A percentile compares a stretch with the other conserved stretches of the same genome.
These are phyloP conservation scores for Paracanthobrama guichenoti DNA, from an alignment of 2,113 vertebrate genomes.

Conservation along the genomic window DNA sequence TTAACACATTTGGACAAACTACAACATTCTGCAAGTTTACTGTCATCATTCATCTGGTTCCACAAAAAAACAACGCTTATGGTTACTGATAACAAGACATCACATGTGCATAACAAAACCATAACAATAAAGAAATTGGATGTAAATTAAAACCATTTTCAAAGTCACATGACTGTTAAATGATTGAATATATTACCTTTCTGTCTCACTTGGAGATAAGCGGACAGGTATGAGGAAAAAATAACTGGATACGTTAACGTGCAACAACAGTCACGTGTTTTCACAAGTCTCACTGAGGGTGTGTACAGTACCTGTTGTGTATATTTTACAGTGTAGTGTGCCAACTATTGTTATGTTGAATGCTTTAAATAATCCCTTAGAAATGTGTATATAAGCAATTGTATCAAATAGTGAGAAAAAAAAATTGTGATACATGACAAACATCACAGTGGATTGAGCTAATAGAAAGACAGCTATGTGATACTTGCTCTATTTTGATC, in stretches of 20 bases:
- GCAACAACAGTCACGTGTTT: neutral
- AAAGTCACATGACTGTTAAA: neutral
- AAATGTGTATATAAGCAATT: neutral
- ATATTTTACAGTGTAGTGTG: neutral
- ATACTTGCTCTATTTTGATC: neutral
- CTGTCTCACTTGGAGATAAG: neutral
- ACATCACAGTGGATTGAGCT: neutral
- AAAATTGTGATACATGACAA: no score
- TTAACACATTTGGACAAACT: neutral
- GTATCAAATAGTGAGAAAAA: neutral
- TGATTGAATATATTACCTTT: neutral
- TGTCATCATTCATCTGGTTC: neutral
- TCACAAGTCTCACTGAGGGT: neutral
- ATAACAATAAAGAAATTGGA: neutral
- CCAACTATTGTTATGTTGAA: neutral
- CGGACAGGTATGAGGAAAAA: slow-evolving; percentile 9
- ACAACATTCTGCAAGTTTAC: neutral
- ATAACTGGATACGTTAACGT: neutral
- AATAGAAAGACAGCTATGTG: neutral
- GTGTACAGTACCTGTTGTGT: neutral
- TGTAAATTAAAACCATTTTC: neutral
- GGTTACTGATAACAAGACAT: slow-evolving; percentile 9
- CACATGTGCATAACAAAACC: neutral
- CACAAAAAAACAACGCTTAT: neutral
- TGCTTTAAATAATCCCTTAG: neutral